Evolutionary conservation across 2,113 vertebrate species (phyloP).

Genomic region (Microcebus griseorufus): DNA sequence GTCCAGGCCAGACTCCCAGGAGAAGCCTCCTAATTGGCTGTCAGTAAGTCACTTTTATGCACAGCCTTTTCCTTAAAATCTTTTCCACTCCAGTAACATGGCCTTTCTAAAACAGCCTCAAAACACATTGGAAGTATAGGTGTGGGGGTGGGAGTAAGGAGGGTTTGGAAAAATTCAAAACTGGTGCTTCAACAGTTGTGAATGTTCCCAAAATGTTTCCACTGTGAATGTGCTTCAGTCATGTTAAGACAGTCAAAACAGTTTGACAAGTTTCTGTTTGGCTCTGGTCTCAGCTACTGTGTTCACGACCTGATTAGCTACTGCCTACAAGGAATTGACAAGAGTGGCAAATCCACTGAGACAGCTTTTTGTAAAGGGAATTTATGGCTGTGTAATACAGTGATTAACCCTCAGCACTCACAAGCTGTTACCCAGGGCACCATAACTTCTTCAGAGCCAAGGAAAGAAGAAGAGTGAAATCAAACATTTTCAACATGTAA

Average conservation of each 20-base stretch:
- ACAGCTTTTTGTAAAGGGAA: conserved; percentile 56
- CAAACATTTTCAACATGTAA: conserved; percentile 32
- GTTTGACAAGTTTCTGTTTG: conserved; percentile 58
- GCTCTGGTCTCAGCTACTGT: conserved; percentile 40
- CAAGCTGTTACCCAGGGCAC: conserved; percentile 44
- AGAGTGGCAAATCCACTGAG: conserved; percentile 35
- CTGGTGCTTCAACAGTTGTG: background rate
- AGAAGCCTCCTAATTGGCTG: conserved; percentile 61
- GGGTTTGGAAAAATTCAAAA: background rate
- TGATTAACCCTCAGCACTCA: conserved; percentile 55
- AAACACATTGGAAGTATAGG: background rate
- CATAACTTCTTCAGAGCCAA: conserved; percentile 35
- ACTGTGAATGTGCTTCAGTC: background rate
- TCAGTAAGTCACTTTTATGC: conserved; percentile 54
- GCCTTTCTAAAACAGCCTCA: background rate
- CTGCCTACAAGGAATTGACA: conserved; percentile 34
- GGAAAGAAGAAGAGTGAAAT: conserved; percentile 42
- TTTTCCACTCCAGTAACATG: conserved; percentile 28
- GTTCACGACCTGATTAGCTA: conserved; percentile 57
- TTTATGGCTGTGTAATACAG: conserved; percentile 53
- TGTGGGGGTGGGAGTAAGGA: background rate
- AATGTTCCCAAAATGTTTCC: conserved; percentile 35
- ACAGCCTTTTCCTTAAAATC: conserved; percentile 30
- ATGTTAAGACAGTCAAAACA: conserved; percentile 61
- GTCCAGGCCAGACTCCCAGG: background rate